A percentile compares a stretch with the other conserved stretches of the same genome.
These are phyloP conservation scores for Ichneumoninae sp. DNA, from an alignment of 2,888 invertebrate genomes.

Conservation along the genomic window DNA sequence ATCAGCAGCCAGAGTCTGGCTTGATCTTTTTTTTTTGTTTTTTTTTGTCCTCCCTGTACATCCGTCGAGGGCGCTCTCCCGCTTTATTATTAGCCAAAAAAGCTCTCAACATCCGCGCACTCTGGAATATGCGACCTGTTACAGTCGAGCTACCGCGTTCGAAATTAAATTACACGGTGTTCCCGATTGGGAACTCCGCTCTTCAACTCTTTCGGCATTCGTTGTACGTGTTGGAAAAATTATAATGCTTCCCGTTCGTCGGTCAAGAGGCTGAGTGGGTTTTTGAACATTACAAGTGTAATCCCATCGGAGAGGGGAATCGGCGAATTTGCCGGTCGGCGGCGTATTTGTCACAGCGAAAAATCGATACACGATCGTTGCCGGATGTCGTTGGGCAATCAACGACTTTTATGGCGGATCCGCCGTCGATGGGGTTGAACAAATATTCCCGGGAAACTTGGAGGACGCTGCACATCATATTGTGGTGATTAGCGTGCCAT, in stretches of 20 bases:
- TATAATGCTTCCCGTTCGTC: not conserved
- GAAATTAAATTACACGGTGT: conserved; percentile 50
- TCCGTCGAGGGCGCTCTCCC: not conserved
- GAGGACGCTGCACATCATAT: not conserved
- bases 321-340: not conserved
- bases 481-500: not conserved
- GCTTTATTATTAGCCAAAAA: conserved; percentile 49
- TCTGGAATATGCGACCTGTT: conserved; percentile 15
- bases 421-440: not conserved
- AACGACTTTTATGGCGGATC: not conserved
- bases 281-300: not conserved
- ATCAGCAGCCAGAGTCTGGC: conserved; percentile 34
- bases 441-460: not conserved
- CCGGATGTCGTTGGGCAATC: not conserved
- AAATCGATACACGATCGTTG: not conserved
- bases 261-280: not conserved
- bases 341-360: not conserved
- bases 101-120: conserved; percentile 49
- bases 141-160: conserved; percentile 36
- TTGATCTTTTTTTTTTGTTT: conserved; percentile 5
- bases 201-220: conserved; percentile 10
- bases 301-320: not conserved
- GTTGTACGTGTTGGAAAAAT: not conserved
- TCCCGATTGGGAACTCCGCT: conserved; percentile 30
- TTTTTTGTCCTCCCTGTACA: not conserved